Conservation (phyloP, 1,140 invertebrate genomes). For the Drosophila pachea region DNA sequence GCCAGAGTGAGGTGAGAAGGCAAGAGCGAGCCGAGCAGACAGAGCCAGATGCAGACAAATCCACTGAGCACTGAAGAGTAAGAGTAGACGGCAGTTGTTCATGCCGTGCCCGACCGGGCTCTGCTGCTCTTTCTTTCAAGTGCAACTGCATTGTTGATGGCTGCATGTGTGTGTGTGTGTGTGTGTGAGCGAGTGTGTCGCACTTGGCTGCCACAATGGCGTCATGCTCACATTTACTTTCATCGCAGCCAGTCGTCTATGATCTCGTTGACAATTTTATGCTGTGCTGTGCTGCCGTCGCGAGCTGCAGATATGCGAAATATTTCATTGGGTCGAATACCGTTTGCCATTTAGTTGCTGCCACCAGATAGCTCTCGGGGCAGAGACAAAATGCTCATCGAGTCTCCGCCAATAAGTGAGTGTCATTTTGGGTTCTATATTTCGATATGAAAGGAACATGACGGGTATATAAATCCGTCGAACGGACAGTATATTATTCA, state of each 20-base stretch:
- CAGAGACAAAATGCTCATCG: too few relatives aligned
- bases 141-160: slow-evolving; percentile 17
- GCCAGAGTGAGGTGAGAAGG: neutral
- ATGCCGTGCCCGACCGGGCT: slow-evolving; percentile 28
- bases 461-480: slow-evolving; percentile 56
- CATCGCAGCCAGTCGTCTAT: slow-evolving; percentile 74
- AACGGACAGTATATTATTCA: slow-evolving; percentile 62
- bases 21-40: neutral
- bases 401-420: too few relatives aligned
- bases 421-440: too few relatives aligned
- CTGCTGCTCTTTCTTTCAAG: neutral
- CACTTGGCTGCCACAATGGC: slow-evolving; percentile 73
- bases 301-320: slow-evolving; percentile 73
- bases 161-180: slow-evolving; percentile 21
- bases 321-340: slow-evolving; percentile 73
- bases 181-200: slow-evolving; percentile 54
- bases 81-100: slow-evolving; percentile 9
- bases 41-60: neutral
- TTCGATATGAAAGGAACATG: too few relatives aligned
- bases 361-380: slow-evolving; percentile 10
- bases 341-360: slow-evolving; percentile 53
- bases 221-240: slow-evolving; percentile 77
- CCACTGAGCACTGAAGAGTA: neutral
- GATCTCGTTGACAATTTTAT: slow-evolving; percentile 78
- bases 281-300: slow-evolving; percentile 50